Base-by-base conservation (phyloP, 2,888 invertebrate species). In the Byasa hedistus region DNA sequence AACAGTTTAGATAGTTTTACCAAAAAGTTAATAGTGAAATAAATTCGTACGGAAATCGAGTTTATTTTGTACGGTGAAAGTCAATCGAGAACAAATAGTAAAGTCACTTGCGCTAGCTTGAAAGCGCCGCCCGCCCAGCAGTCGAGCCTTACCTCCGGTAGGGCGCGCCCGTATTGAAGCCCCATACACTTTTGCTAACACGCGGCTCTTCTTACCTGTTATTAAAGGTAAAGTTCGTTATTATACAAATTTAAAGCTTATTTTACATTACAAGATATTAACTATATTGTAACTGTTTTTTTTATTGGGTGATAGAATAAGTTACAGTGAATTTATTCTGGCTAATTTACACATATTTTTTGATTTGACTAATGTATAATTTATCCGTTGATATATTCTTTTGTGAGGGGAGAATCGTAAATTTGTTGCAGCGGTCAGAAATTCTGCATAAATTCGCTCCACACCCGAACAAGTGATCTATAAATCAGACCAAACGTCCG, bases 111-210 rank as follows among this genome's bases (percentile, higher is more conserved):
- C 60, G 60, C 48, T 23, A 32, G 55, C 60, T 56, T 51, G 59
- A 69, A 70, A 69, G 69, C 71, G 69, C 73, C 78, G 78, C 82
- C 84, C 85, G 84, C 84, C 85, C 83, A 71, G 58, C 80, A 86
- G 85, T 86, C 79, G 79, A 72, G 72, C 66, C 71, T 70, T 76
- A 77, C 68, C 69, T 73, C 66, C 73, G 73, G 76, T 71, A 74
- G 77, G 79, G 80, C 80, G 79, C 77, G 74, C 80, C 75, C 79
- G 79, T 72, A 63, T 74, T 61, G 66, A 70, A 71, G 55, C 70
- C 69, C 62, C 8, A 15, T 36, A 39, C n/a, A 57, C 62, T 58
- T 57, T 65, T 61, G 39, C 22, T 56, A 58, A 63, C 57, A 69
- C 70, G 71, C 70, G 69, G 22, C 69, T 70, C 73, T 72, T 72